These are phyloP conservation scores for Pica pica DNA, from an alignment of 2,113 vertebrate species.

Conservation along the genomic window DNA sequence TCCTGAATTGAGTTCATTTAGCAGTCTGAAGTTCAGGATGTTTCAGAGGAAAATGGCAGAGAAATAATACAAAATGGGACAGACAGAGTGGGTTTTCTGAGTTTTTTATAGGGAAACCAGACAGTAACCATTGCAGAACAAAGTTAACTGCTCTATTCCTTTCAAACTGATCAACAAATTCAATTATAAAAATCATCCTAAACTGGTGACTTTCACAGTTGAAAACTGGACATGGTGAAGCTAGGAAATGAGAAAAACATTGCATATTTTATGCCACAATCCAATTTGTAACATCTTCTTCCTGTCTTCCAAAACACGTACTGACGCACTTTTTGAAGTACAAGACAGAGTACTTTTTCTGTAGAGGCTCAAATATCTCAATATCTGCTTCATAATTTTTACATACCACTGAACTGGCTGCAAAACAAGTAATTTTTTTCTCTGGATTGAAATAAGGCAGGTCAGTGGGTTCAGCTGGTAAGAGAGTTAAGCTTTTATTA, in stretches of 20 bases:
- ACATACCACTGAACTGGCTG: not conserved
- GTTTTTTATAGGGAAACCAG: not conserved
- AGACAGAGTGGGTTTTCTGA: not conserved
- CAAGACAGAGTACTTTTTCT: not conserved
- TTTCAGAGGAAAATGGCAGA: not conserved
- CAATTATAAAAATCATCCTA: not conserved
- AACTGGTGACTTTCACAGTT: not conserved
- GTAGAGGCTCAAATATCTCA: not conserved
- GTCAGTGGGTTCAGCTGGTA: not conserved
- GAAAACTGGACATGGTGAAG: not conserved
- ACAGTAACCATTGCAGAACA: not conserved
- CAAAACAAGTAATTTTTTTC: not conserved
- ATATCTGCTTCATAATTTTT: not conserved
- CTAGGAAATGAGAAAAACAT: not conserved
- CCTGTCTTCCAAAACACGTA: not conserved
- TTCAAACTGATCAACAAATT: not conserved
- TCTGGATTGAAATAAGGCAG: not conserved
- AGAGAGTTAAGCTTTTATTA: not conserved
- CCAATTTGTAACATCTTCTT: not conserved
- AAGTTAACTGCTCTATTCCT: not conserved
- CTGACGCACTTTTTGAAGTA: not conserved
- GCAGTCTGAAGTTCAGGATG: not conserved
- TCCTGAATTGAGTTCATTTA: not conserved
- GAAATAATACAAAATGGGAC: not conserved
- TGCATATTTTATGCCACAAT: not conserved